Base-by-base conservation (phyloP, 2,113 vertebrate species). In the Cebidichthys violaceus region DNA sequence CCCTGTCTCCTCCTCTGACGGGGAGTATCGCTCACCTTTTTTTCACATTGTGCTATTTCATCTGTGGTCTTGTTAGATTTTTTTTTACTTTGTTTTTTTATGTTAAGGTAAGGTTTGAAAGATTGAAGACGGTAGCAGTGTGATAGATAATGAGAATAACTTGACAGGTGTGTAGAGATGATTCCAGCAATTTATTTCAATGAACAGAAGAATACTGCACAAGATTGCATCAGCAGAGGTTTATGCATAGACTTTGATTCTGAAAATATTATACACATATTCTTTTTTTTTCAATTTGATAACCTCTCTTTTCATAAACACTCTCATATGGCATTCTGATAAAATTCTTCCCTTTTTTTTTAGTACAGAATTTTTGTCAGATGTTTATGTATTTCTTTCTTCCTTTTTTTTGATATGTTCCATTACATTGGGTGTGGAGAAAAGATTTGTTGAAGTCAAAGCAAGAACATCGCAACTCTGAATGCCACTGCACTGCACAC, bases 211-310 rank as follows among this genome's bases (percentile, higher is more conserved):
- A 90, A 75, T 74, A 91, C 86, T 79, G 84, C 90, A 94, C 90
- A 93, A 75, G 76, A 81, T 93, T 92, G 92, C 93, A 94, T 93
- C 89, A 86, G 85, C 91, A 87, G 83, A 92, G 77, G 75, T 91
- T 92, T 94, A 94, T 94, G 94, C 94, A 93, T 95, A 94, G 91
- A 94, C 89, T 89, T 92, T 88, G 75, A 88, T 90, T 93, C 79
- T 79, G 83, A 94, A 93, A 93, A 93, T 92, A 95, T 75, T 79
- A 55, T 83, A 91, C 84, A 91, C 77, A 75, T 85, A 81, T 73
- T 81, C 57, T 59, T 47, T 22, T 35, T 22, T 35, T 82, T 71
- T 82, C n/a, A 8, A 2, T 31, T 83, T 70, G 31, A 76, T 86
- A 86, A 90, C 70, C 61, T 89, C 73, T 87, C 68, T 86, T 83